Percentiles rank a stretch among this genome's conserved stretches.
Evolutionary conservation across 2,888 invertebrate genomes (phyloP).

Genomic region (Ectobius pallidus): DNA sequence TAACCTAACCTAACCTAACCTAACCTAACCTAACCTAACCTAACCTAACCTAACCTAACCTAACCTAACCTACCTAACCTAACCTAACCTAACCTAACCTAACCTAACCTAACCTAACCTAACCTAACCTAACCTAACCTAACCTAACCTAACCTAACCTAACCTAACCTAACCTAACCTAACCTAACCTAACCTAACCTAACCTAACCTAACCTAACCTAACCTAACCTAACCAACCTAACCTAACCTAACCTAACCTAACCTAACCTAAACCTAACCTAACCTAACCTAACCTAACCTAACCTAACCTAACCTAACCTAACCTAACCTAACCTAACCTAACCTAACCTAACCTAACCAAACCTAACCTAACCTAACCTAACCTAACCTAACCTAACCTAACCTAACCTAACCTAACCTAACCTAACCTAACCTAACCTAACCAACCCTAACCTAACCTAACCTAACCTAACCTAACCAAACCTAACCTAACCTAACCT

Average conservation of each 20-base stretch:
- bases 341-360: constrained; percentile 41
- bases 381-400: constrained; percentile 41
- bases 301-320: constrained; percentile 27
- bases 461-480: constrained; percentile 48
- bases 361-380: constrained; percentile 43
- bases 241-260: constrained; percentile 33
- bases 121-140: constrained; percentile 45
- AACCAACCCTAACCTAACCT: constrained; percentile 45
- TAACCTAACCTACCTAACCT: no score
- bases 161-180: constrained; percentile 45
- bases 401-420: constrained; percentile 41
- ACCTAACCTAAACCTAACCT: constrained; percentile 29
- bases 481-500: constrained; percentile 36
- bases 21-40: constrained; percentile 36
- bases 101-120: constrained; percentile 21
- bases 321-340: constrained; percentile 25
- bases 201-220: constrained; percentile 37
- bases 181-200: constrained; percentile 47
- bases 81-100: neutral
- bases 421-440: constrained; percentile 45
- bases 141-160: constrained; percentile 46
- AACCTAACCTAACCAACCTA: constrained; percentile 33
- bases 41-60: constrained; percentile 14
- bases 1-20: constrained; percentile 36
- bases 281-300: constrained; percentile 39